Evolutionary conservation across 2,888 invertebrate genomes (phyloP).

Genomic region (Phortica okadai): DNA sequence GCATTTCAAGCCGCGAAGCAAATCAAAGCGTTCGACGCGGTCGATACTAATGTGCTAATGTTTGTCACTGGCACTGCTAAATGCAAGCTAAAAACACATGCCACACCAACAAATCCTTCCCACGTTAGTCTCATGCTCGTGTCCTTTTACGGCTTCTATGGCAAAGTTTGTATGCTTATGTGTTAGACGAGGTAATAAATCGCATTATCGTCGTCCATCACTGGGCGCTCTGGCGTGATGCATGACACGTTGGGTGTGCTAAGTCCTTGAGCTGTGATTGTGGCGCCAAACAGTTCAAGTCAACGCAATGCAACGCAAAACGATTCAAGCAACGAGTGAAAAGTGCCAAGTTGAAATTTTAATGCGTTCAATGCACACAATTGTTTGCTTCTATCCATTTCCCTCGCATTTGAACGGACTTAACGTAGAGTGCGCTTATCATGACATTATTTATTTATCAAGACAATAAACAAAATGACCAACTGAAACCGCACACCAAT

Average conservation of each 20-base stretch:
- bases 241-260: not conserved
- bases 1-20: not conserved
- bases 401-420: not conserved
- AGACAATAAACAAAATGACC: not conserved
- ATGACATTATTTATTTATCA: not conserved
- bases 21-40: not conserved
- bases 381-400: not conserved
- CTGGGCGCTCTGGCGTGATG: not conserved
- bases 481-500: not conserved
- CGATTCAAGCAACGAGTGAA: not conserved
- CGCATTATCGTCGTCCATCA: constrained; percentile 27
- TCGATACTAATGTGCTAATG: constrained; percentile 1
- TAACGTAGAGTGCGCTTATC: not conserved
- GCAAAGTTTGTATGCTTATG: not conserved
- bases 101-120: not conserved
- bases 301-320: not conserved
- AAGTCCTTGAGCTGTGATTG: constrained; percentile 5
- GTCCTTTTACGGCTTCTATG: constrained; percentile 4
- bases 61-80: constrained; percentile 12
- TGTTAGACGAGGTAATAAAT: constrained; percentile 26
- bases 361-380: not conserved
- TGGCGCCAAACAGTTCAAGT: not conserved
- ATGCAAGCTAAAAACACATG: constrained; percentile 21
- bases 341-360: not conserved
- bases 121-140: not conserved